Evolutionary conservation across 2,797 vertebrate species (phyloP).

Genomic region (Garrulus glandarius): DNA sequence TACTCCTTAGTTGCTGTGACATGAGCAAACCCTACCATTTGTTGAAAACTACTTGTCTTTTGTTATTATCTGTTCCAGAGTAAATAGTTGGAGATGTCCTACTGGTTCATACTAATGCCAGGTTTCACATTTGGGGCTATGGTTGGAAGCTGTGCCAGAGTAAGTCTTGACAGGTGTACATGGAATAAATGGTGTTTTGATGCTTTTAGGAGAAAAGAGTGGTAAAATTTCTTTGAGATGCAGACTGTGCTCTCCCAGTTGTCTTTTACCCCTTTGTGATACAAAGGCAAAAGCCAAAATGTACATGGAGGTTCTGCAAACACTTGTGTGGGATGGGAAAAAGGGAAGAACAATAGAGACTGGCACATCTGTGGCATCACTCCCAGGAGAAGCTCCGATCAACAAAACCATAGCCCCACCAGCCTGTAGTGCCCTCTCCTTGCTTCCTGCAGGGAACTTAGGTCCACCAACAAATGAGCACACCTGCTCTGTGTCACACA

Average conservation of each 20-base stretch:
- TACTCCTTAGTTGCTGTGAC: background rate
- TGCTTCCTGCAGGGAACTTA: background rate
- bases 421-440: background rate
- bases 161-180: background rate
- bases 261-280: background rate
- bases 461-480: fast-evolving
- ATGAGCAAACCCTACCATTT: background rate
- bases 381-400: background rate
- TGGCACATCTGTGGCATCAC: background rate
- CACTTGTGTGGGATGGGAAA: fast-evolving
- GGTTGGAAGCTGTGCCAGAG: background rate
- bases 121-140: background rate
- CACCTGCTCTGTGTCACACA: background rate
- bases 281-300: background rate
- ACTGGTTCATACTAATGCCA: background rate
- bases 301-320: fast-evolving
- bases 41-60: background rate
- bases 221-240: background rate
- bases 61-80: background rate
- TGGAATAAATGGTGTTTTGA: background rate
- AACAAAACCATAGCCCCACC: background rate
- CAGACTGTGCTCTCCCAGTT: background rate
- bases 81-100: background rate
- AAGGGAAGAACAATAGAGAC: background rate
- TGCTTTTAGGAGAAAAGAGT: background rate